Percentiles rank a stretch among this genome's conserved stretches.
phyloP scores from a whole-genome alignment of 2,888 invertebrate species.

The Cantharis rufa region DNA sequence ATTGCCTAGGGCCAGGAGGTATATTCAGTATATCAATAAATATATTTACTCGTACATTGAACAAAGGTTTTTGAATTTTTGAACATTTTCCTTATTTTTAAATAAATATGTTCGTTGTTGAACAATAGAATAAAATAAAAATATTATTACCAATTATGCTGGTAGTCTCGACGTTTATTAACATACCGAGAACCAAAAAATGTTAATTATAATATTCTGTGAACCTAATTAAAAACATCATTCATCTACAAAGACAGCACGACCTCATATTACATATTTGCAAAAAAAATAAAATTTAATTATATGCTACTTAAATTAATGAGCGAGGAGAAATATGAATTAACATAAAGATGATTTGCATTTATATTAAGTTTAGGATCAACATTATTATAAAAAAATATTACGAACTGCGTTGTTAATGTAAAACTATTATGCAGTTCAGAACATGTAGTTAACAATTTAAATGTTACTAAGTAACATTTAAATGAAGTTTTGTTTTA shows the following conservation, averaged over 20 bases:
- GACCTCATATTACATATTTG: slow-evolving; percentile 51
- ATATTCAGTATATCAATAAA: too few relatives aligned
- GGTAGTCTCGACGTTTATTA: neutral
- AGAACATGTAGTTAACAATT: neutral
- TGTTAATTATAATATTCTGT: slow-evolving; percentile 53
- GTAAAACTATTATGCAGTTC: neutral
- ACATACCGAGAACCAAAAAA: slow-evolving; percentile 40
- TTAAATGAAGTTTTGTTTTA: neutral
- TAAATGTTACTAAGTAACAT: neutral
- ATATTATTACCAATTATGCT: neutral
- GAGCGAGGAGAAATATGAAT: slow-evolving; percentile 58
- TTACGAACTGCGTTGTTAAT: neutral
- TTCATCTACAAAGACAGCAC: slow-evolving; percentile 45
- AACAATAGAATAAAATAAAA: neutral
- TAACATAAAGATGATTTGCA: slow-evolving; percentile 58
- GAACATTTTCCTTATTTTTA: neutral
- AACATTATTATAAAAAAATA: slow-evolving; percentile 51
- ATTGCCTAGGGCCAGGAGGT: too few relatives aligned
- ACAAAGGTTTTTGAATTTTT: neutral
- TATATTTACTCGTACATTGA: neutral
- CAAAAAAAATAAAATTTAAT: slow-evolving; percentile 64
- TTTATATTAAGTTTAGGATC: slow-evolving; percentile 55
- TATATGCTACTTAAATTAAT: slow-evolving; percentile 74
- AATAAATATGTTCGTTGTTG: neutral
- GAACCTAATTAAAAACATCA: slow-evolving; percentile 50